These are phyloP conservation scores for Drosophila repleta DNA, from an alignment of 1,140 invertebrate species.

Conservation along the genomic window DNA sequence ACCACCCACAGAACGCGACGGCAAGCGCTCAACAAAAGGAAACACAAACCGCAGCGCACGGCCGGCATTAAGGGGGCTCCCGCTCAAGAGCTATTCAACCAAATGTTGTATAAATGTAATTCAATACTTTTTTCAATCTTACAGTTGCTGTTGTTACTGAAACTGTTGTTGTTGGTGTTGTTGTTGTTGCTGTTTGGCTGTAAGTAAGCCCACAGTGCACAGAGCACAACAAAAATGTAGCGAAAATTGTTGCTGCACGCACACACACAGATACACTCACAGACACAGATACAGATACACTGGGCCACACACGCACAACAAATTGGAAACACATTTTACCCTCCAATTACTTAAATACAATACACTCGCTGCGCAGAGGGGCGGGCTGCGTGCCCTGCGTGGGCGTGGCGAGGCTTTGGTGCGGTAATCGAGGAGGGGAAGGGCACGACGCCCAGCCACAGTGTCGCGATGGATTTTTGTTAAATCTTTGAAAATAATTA, in stretches of 20 bases:
- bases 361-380: conserved; percentile 49
- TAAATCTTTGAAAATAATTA: conserved; percentile 13
- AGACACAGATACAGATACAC: conserved; percentile 25
- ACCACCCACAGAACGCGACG: conserved; percentile 12
- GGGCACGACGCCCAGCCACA: conserved; percentile 6
- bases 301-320: conserved; percentile 40
- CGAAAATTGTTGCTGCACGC: conserved; percentile 45
- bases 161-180: conserved; percentile 37
- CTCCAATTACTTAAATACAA: conserved; percentile 80
- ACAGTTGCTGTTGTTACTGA: conserved; percentile 10
- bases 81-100: conserved; percentile 70
- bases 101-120: conserved; percentile 82
- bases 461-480: conserved; percentile 13
- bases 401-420: neutral
- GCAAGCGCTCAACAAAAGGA: conserved; percentile 63
- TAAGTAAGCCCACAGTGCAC: conserved; percentile 30
- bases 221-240: conserved; percentile 15
- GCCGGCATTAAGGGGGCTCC: neutral
- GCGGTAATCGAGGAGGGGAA: neutral
- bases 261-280: neutral
- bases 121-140: conserved; percentile 79
- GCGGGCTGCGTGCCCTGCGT: neutral
- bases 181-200: conserved; percentile 36
- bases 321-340: conserved; percentile 82
- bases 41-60: conserved; percentile 72